Base-by-base conservation (phyloP, 2,113 vertebrate genomes). In the Crotalus helleri region DNA sequence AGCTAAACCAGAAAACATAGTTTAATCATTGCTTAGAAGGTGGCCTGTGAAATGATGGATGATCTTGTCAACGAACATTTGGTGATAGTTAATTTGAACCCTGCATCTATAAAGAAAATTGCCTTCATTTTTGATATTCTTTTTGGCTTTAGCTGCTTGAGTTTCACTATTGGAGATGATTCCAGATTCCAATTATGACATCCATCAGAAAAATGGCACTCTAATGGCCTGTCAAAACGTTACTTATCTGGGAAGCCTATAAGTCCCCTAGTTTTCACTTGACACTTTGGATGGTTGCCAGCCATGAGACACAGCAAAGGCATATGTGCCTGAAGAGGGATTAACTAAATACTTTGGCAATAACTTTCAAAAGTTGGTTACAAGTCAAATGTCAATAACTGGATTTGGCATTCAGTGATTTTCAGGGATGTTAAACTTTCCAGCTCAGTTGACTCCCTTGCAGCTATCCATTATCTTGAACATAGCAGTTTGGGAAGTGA, bases 371-470 rank as follows among this genome's bases (percentile, higher is more conserved):
- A 23, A 33, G 39, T 46, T 88, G 93, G 69, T 92, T 95, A 88
- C 90, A 53, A 91, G 93, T 94, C 94, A 95, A 93, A 93, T 93
- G 95, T 93, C 86, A 13, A 59, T 94, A 89, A 94, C 92, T 90
- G n/a, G 5, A 93, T 92, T 55, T 95, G 95, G 95, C 95, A 96
- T 91, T 59, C 94, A 93, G 91, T 94, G 95, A 96, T 96, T 97
- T 95, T 96, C 93, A 96, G 96, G 94, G 94, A 95, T 94, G 93
- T 96, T 95, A 94, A 95, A 95, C 94, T 96, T 94, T 87, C 92
- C 92, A 85, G 95, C 93, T 96, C 95, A 94, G 0, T 92, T 95
- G 94, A 85, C 91, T 93, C 94, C 92, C 95, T 91, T 1, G 0
- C 29, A 94, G 94, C 94, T 92, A 55, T 94, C 90, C 93, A 95